Percentiles rank a stretch among this genome's conserved stretches.
Evolutionary conservation across 2,113 vertebrate genomes (phyloP).

Genomic region (Macaca mulatta): DNA sequence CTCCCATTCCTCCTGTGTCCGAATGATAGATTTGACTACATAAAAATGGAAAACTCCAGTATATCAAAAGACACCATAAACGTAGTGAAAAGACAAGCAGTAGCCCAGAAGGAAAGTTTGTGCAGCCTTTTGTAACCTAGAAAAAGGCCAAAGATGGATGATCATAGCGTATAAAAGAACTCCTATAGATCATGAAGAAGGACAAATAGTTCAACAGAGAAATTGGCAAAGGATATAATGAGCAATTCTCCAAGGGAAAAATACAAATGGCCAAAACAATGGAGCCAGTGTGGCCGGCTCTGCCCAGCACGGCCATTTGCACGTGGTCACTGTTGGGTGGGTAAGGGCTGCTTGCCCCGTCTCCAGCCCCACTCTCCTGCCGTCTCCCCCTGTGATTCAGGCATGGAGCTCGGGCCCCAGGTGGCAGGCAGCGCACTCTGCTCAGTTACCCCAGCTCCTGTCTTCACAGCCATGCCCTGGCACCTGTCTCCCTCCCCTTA

Average conservation of each 20-base stretch:
- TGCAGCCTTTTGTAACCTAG: background rate
- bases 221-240: background rate
- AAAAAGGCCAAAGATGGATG: background rate
- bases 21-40: background rate
- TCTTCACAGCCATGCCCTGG: background rate
- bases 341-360: rapidly evolving
- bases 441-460: background rate
- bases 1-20: background rate
- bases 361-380: background rate
- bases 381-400: background rate
- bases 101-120: background rate
- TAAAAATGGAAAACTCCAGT: background rate
- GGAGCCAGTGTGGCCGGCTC: rapidly evolving
- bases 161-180: rapidly evolving
- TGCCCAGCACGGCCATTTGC: background rate
- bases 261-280: background rate
- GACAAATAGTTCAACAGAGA: background rate
- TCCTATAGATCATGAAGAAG: background rate
- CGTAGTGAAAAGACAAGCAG: background rate
- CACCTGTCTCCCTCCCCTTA: background rate
- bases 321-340: rapidly evolving
- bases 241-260: background rate
- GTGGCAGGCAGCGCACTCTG: no score
- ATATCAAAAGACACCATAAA: background rate
- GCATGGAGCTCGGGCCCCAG: background rate